Percentiles rank a stretch among this genome's conserved stretches.
Evolutionary conservation across 1,140 invertebrate genomes (phyloP).

Genomic region (Zaprionus ghesquierei): DNA sequence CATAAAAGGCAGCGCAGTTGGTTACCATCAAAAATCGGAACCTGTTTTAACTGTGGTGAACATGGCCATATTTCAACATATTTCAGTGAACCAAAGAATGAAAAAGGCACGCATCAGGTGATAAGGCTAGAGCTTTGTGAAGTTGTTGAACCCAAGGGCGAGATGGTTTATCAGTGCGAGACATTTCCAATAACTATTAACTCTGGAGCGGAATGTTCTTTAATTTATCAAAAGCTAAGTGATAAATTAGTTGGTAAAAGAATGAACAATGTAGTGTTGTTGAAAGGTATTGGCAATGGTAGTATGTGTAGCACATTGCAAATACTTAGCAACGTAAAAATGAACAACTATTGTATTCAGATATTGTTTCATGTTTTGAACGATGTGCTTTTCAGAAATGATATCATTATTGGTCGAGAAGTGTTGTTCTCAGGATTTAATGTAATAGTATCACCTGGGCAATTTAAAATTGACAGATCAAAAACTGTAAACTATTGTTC

Average conservation of each 20-base stretch:
- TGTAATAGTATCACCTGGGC: background rate
- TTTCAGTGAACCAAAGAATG: slow-evolving; percentile 17
- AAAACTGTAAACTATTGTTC: background rate
- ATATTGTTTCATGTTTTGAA: slow-evolving; percentile 31
- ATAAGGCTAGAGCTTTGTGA: slow-evolving; percentile 17
- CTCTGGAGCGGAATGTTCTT: background rate
- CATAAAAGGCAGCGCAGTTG: background rate
- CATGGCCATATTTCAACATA: slow-evolving; percentile 10
- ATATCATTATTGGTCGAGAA: slow-evolving; percentile 44
- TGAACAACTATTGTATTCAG: slow-evolving; percentile 29
- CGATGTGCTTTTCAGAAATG: slow-evolving; percentile 28
- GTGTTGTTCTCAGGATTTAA: slow-evolving; percentile 22
- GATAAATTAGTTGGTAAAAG: background rate
- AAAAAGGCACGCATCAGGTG: slow-evolving; percentile 12
- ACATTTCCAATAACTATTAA: slow-evolving; percentile 1
- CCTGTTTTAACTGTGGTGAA: background rate
- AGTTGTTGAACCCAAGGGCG: slow-evolving; percentile 19
- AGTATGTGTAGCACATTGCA: slow-evolving; percentile 5
- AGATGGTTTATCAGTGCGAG: background rate
- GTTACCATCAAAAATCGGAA: background rate
- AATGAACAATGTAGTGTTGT: background rate
- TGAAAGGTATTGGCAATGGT: background rate
- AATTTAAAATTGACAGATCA: slow-evolving; percentile 41
- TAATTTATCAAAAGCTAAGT: background rate
- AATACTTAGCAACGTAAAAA: slow-evolving; percentile 5